These are phyloP conservation scores for Pherbina coryleti DNA, from an alignment of 2,888 invertebrate genomes.

Conservation along the genomic window DNA sequence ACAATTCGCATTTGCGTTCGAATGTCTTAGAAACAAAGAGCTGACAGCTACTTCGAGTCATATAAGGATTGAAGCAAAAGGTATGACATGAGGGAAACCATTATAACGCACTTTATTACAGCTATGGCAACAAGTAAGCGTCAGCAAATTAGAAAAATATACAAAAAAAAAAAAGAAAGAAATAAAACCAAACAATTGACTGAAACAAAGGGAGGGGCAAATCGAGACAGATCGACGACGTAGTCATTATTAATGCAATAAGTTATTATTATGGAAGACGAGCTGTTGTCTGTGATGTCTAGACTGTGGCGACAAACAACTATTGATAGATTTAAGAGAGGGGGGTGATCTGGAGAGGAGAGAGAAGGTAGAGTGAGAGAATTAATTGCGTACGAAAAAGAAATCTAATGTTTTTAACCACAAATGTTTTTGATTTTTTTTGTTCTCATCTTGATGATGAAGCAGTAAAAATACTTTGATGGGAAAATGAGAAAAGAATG, in stretches of 20 bases:
- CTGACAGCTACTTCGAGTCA: neutral
- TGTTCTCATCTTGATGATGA: neutral
- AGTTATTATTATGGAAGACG: neutral
- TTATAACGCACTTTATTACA: slow-evolving; percentile 2
- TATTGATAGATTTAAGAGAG: neutral
- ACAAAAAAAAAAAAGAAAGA: neutral
- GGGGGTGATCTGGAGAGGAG: neutral
- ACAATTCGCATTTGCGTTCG: neutral
- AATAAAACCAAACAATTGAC: neutral
- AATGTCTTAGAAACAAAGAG: neutral
- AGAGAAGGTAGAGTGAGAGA: neutral
- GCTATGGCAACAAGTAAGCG: slow-evolving; percentile 13
- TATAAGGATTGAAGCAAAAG: neutral
- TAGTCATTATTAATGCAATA: neutral
- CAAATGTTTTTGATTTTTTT: neutral
- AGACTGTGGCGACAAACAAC: neutral
- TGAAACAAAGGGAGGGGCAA: neutral
- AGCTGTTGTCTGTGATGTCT: neutral
- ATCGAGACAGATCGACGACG: neutral
- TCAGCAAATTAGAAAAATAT: neutral
- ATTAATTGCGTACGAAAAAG: neutral
- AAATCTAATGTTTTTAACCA: neutral
- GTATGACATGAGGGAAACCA: neutral
- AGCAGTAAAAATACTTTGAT: too few species aligned
- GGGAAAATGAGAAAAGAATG: too few species aligned